Conservation (phyloP, 2,113 vertebrate species). For the Pelusios castaneus region DNA sequence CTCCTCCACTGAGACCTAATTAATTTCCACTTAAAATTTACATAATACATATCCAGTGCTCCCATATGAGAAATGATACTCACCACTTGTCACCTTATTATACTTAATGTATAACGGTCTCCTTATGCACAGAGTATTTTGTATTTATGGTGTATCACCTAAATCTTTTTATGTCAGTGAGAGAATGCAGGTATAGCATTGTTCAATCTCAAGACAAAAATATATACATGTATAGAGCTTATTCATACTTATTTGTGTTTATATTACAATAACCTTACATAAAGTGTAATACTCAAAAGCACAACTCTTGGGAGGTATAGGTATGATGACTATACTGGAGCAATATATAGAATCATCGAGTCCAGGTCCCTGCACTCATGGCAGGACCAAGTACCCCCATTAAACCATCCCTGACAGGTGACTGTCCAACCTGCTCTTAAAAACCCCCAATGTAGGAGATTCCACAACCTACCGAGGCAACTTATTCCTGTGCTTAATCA, state of each 20-base stretch:
- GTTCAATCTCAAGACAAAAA: slow-evolving; percentile 46
- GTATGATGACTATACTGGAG: accelerated
- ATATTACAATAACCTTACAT: neutral
- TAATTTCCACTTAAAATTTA: slow-evolving; percentile 30
- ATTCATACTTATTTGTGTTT: slow-evolving; percentile 33
- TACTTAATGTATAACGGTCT: slow-evolving; percentile 36
- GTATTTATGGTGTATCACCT: slow-evolving; percentile 36
- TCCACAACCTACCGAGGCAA: no score
- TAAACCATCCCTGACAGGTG: no score
- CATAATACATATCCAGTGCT: neutral
- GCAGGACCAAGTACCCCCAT: no score
- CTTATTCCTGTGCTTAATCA: no score
- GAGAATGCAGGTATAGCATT: neutral
- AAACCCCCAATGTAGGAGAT: no score
- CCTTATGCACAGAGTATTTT: slow-evolving; percentile 8
- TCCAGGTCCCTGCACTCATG: no score
- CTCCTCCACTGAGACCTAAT: slow-evolving; percentile 4
- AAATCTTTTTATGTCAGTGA: slow-evolving; percentile 17
- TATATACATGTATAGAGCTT: neutral
- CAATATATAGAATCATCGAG: no score
- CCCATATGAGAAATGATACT: neutral
- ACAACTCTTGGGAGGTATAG: neutral
- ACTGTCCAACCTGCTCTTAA: no score
- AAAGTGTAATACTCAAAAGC: neutral
- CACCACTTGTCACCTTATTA: slow-evolving; percentile 14